phyloP scores from a whole-genome alignment of 2,888 invertebrate genomes.

The Crematogaster levior region DNA sequence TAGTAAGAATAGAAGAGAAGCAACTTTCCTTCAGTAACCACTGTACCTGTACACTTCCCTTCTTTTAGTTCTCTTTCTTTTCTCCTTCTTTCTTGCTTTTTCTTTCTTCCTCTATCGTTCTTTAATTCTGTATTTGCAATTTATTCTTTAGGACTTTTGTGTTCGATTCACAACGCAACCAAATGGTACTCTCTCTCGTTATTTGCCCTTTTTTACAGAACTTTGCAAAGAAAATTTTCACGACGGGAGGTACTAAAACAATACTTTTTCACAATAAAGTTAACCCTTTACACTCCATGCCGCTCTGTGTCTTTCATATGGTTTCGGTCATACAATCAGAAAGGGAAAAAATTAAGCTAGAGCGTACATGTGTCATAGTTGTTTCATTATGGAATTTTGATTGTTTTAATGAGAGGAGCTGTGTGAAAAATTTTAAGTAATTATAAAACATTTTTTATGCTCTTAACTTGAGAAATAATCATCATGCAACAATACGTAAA shows the following conservation, averaged over 20 bases:
- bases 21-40: not conserved
- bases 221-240: not conserved
- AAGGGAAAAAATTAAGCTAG: not conserved
- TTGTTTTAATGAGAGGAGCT: not conserved
- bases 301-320: not conserved
- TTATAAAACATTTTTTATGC: not conserved
- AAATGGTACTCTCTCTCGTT: not conserved
- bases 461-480: not conserved
- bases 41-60: not conserved
- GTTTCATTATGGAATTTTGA: not conserved
- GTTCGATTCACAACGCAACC: no score
- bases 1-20: not conserved
- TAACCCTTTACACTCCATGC: no score
- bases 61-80: not conserved
- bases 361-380: not conserved
- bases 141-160: not conserved
- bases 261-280: no score
- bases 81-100: not conserved
- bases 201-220: not conserved
- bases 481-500: no score
- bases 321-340: constrained; percentile 17
- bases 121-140: not conserved
- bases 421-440: not conserved
- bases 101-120: not conserved
- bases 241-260: not conserved